phyloP scores from a whole-genome alignment of 2,797 vertebrate species.

The Erpetoichthys calabaricus region DNA sequence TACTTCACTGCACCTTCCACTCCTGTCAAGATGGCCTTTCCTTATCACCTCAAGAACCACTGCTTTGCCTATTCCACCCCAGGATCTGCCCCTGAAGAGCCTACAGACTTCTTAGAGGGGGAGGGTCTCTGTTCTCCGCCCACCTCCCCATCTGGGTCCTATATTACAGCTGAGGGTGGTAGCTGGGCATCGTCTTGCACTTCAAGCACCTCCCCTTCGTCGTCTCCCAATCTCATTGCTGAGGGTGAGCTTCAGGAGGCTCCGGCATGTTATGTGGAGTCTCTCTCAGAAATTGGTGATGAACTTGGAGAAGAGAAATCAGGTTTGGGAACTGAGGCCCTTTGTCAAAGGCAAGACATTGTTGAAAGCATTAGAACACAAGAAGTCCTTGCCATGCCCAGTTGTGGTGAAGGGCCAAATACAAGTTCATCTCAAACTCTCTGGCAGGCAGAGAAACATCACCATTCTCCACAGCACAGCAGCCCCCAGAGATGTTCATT shows the following conservation, averaged over 20 bases:
- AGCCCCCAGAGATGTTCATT: constrained; percentile 49
- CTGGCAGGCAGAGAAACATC: constrained; percentile 44
- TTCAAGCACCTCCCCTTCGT: constrained; percentile 72
- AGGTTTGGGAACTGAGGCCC: constrained; percentile 13
- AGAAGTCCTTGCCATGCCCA: constrained; percentile 6
- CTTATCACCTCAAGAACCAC: constrained; percentile 45
- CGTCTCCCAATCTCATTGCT: constrained; percentile 70
- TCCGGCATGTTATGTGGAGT: constrained; percentile 51
- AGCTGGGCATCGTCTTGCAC: constrained; percentile 81
- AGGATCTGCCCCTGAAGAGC: constrained; percentile 52
- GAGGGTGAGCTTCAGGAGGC: constrained; percentile 61
- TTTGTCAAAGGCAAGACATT: constrained; percentile 24
- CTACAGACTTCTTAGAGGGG: constrained; percentile 32
- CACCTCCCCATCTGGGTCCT: constrained; percentile 84
- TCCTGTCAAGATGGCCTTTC: constrained; percentile 56
- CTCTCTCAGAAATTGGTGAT: constrained; percentile 59
- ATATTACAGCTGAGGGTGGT: constrained; percentile 82
- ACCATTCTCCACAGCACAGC: constrained; percentile 33
- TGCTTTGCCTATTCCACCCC: constrained; percentile 44
- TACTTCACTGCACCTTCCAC: constrained; percentile 89
- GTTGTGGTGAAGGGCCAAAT: constrained; percentile 4
- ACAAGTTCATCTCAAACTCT: constrained; percentile 19
- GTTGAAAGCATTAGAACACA: constrained; percentile 38
- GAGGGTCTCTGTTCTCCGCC: constrained; percentile 65
- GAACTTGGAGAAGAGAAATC: constrained; percentile 51